Percentiles rank a stretch among this genome's conserved stretches.
phyloP scores from a whole-genome alignment of 2,797 vertebrate species.

The Sebastes hopkinsi region DNA sequence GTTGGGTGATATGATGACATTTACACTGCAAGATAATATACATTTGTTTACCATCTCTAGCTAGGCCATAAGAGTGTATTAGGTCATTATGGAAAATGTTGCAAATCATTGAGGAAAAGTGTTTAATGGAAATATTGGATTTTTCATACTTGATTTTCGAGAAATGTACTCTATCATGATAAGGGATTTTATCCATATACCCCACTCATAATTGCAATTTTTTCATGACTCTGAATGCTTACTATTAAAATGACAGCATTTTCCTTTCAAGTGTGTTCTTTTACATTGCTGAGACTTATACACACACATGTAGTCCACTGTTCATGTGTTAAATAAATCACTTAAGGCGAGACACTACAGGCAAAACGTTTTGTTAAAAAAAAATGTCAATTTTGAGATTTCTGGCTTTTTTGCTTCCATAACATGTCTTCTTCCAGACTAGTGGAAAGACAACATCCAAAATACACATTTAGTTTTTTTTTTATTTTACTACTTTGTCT shows the following conservation, averaged over 20 bases:
- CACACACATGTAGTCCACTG: background rate
- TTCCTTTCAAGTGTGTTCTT: background rate
- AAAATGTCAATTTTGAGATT: background rate
- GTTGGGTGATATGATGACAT: background rate
- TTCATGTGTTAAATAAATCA: background rate
- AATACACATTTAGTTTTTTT: background rate
- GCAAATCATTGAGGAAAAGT: too few species aligned
- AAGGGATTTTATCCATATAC: background rate
- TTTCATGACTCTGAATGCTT: background rate
- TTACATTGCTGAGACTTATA: background rate
- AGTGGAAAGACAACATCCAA: accelerated
- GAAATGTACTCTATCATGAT: background rate
- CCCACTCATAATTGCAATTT: background rate
- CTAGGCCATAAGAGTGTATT: background rate
- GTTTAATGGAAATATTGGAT: too few species aligned
- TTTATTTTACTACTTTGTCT: background rate
- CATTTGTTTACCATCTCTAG: background rate
- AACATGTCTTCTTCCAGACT: background rate
- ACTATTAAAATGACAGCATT: background rate
- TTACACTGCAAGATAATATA: background rate
- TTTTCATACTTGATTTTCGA: accelerated
- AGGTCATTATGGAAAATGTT: background rate
- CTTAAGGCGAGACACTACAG: background rate
- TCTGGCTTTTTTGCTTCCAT: accelerated
- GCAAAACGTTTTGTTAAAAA: too few species aligned